Percentiles rank a stretch among this genome's conserved stretches.
phyloP scores from a whole-genome alignment of 2,888 invertebrate genomes.

The Callyntrura guangdongensis region DNA sequence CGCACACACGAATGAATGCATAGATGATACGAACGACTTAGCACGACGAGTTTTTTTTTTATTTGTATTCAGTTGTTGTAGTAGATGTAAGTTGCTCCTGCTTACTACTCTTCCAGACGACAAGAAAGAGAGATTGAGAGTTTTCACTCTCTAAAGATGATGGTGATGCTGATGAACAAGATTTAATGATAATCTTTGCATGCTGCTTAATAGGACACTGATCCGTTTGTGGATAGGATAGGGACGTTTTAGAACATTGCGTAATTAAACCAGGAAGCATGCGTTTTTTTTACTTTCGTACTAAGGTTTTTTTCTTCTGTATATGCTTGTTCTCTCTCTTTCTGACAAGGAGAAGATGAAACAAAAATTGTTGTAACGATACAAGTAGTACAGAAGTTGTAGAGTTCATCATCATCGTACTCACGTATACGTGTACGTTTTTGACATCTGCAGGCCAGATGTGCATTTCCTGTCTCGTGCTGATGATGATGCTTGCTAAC shows the following conservation, averaged over 20 bases:
- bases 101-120: background rate
- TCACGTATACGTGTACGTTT: too few species aligned
- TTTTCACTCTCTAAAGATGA: too few species aligned
- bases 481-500: background rate
- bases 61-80: too few species aligned
- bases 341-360: too few species aligned
- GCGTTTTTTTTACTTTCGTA: background rate
- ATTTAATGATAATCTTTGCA: constrained; percentile 1
- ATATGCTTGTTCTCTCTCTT: too few species aligned
- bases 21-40: too few species aligned
- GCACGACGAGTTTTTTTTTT: too few species aligned
- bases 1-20: too few species aligned
- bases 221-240: background rate
- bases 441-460: constrained; percentile 83
- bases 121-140: too few species aligned
- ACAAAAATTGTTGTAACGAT: too few species aligned
- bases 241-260: background rate
- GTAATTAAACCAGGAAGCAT: constrained; percentile 57
- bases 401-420: background rate
- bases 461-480: constrained; percentile 81
- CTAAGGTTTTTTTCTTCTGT: too few species aligned
- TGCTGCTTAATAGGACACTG: constrained; percentile 33
- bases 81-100: background rate
- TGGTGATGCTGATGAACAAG: background rate
- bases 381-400: too few species aligned